Conservation (phyloP, 2,113 vertebrate genomes). For the Crocuta crocuta region DNA sequence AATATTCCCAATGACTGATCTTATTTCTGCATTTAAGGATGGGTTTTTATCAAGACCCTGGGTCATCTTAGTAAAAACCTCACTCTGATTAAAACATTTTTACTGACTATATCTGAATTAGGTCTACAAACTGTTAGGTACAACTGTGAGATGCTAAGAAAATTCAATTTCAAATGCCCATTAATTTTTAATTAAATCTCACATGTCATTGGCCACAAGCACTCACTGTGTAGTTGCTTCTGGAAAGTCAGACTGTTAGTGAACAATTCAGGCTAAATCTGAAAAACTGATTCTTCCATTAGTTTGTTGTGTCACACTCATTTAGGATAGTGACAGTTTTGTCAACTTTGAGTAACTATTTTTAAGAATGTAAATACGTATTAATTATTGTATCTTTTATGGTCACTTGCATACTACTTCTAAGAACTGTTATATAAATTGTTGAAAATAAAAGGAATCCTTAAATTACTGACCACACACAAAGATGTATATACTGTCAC, state of each 20-base stretch:
- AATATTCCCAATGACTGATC: background rate
- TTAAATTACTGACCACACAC: conserved; percentile 49
- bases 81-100: background rate
- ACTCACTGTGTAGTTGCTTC: background rate
- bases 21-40: background rate
- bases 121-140: background rate
- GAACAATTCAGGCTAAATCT: conserved; percentile 67
- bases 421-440: conserved; percentile 82
- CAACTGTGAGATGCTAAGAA: background rate
- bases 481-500: background rate
- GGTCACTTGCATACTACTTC: conserved; percentile 81
- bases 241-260: background rate
- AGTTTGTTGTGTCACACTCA: conserved; percentile 63
- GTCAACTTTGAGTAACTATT: conserved; percentile 75
- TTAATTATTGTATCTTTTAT: conserved; percentile 84
- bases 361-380: conserved; percentile 79
- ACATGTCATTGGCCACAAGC: background rate
- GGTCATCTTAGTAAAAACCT: background rate
- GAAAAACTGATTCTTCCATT: conserved; percentile 55
- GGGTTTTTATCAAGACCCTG: background rate
- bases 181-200: background rate
- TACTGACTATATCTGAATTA: background rate
- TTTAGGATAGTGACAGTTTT: conserved; percentile 53
- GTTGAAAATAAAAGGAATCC: conserved; percentile 85
- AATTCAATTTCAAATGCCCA: conserved; percentile 3